phyloP scores from a whole-genome alignment of 2,888 invertebrate genomes.

The Gymnoscelis rufifasciata region DNA sequence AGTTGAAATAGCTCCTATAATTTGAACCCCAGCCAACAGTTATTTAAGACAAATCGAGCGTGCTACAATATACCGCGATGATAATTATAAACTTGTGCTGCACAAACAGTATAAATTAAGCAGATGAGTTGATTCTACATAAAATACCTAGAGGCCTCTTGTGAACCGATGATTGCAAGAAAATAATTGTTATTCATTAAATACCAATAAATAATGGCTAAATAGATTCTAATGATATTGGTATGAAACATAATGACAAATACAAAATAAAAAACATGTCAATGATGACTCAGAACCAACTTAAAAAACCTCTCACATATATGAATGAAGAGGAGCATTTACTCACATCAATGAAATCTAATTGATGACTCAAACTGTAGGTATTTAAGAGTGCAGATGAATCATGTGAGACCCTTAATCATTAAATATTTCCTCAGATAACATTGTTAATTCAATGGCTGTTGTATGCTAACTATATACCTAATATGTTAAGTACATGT shows the following conservation, averaged over 20 bases:
- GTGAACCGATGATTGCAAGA: no score
- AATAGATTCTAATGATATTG: no score
- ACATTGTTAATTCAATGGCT: conserved; percentile 12
- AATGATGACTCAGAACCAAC: conserved; percentile 1
- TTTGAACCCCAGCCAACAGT: conserved; percentile 39
- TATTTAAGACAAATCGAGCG: conserved; percentile 21
- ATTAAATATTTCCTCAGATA: conserved; percentile 18
- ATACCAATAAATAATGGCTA: no score
- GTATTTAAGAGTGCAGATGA: conserved; percentile 24
- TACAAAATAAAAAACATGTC: background rate
- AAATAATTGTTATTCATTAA: no score
- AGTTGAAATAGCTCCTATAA: conserved; percentile 30
- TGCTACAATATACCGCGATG: conserved; percentile 17
- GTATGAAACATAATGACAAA: no score
- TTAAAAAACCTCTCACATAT: conserved; percentile 15
- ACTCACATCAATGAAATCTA: conserved; percentile 28
- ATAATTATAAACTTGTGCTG: conserved; percentile 20
- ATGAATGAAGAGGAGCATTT: conserved; percentile 28
- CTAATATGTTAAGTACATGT: background rate
- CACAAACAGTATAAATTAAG: conserved; percentile 11
- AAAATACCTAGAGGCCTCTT: no score
- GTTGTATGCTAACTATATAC: conserved; percentile 3
- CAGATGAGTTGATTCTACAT: no score
- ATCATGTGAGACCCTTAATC: conserved; percentile 24
- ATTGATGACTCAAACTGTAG: conserved; percentile 30